These are phyloP conservation scores for Sminthurinus aureus DNA, from an alignment of 2,888 invertebrate genomes.

Conservation along the genomic window DNA sequence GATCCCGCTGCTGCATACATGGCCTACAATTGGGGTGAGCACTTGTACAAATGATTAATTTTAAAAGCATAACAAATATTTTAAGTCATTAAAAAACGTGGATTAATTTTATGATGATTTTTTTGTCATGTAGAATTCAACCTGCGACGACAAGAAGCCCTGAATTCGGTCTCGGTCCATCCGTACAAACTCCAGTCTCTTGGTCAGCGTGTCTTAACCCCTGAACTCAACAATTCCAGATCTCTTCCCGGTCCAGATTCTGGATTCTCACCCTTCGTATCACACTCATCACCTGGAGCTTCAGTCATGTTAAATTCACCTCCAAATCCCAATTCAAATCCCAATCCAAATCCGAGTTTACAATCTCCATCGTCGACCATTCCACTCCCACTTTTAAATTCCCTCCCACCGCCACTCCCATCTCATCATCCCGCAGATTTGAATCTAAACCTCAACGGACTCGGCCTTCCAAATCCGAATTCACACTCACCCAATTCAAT, in stretches of 20 bases:
- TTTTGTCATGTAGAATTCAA: constrained; percentile 60
- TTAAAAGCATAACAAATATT: no score
- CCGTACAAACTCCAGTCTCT: constrained; percentile 41
- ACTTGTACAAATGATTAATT: no score
- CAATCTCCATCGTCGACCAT: not conserved
- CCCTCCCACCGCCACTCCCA: constrained; percentile 28
- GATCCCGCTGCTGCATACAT: constrained; percentile 79
- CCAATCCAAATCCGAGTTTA: not conserved
- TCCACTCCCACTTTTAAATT: constrained; percentile 17
- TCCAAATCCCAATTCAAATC: not conserved
- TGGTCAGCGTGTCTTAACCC: constrained; percentile 14
- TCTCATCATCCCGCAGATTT: constrained; percentile 23
- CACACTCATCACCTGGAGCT: constrained; percentile 45
- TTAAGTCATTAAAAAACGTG: no score
- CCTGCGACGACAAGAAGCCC: constrained; percentile 68
- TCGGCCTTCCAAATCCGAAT: not conserved
- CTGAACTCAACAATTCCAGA: not conserved
- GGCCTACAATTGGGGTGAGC: constrained; percentile 74
- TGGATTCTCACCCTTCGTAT: constrained; percentile 17
- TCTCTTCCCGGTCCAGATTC: constrained; percentile 24
- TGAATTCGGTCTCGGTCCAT: constrained; percentile 25
- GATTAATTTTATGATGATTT: no score
- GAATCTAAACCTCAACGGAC: not conserved
- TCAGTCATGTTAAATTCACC: constrained; percentile 41
- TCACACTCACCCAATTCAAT: not conserved